A percentile compares a stretch with the other conserved stretches of the same genome.
Evolutionary conservation across 1,140 invertebrate species (phyloP).

Genomic region (Melipona quadrifasciata): DNA sequence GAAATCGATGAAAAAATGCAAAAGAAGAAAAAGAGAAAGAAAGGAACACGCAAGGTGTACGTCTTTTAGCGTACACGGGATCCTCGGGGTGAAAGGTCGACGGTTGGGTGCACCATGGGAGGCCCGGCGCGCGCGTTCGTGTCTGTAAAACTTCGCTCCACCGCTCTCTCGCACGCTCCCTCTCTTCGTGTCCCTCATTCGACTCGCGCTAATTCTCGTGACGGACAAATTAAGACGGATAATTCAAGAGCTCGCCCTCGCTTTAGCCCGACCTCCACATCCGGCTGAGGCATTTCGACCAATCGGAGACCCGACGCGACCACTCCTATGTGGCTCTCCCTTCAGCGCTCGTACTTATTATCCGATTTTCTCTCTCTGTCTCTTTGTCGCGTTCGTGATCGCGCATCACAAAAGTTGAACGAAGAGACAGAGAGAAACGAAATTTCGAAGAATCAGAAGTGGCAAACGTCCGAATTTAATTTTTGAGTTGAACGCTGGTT

Average conservation of each 20-base stretch:
- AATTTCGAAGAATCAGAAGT: background rate
- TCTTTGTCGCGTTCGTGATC: background rate
- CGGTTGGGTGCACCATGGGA: slow-evolving; percentile 43
- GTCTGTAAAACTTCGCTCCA: slow-evolving; percentile 1
- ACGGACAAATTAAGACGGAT: slow-evolving; percentile 64
- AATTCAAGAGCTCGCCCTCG: slow-evolving; percentile 42
- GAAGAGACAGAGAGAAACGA: background rate
- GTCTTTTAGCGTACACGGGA: background rate
- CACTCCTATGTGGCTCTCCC: slow-evolving; percentile 23
- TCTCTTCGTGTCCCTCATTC: slow-evolving; percentile 21
- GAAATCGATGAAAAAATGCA: background rate
- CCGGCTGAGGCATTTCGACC: slow-evolving; percentile 47
- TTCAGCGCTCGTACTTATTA: background rate
- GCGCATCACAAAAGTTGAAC: too few relatives aligned
- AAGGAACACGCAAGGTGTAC: slow-evolving; percentile 21
- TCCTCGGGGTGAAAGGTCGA: slow-evolving; percentile 39
- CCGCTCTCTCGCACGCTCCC: background rate
- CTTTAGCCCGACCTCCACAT: slow-evolving; percentile 41
- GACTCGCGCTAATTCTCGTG: slow-evolving; percentile 54
- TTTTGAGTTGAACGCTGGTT: background rate
- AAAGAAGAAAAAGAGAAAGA: background rate
- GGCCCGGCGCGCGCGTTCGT: slow-evolving; percentile 27
- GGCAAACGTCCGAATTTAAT: background rate
- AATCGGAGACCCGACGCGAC: slow-evolving; percentile 40
- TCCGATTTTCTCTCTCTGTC: background rate